Evolutionary conservation across 2,888 invertebrate genomes (phyloP).

Genomic region (Protula sp.): DNA sequence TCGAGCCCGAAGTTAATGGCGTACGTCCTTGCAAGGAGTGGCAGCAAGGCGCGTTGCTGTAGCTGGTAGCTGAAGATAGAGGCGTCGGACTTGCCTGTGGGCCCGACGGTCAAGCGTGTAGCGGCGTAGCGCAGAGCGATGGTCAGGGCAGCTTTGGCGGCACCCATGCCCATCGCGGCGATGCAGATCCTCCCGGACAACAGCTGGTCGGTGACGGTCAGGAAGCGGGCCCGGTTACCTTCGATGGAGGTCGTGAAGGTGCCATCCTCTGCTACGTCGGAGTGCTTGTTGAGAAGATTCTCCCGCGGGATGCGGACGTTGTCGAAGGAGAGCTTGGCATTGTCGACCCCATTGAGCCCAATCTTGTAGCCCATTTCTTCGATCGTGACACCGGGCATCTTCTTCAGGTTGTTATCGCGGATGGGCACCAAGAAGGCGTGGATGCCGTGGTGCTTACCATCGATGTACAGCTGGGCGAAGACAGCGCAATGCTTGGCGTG

Average conservation of each 20-base stretch:
- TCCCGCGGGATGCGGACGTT: slow-evolving; percentile 29
- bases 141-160: slow-evolving; percentile 20
- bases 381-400: slow-evolving; percentile 26
- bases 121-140: slow-evolving; percentile 29
- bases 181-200: slow-evolving; percentile 32
- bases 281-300: slow-evolving; percentile 26
- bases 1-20: slow-evolving; percentile 32
- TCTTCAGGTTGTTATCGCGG: slow-evolving; percentile 25
- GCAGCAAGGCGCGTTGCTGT: slow-evolving; percentile 29
- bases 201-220: slow-evolving; percentile 33
- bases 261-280: slow-evolving; percentile 26
- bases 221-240: slow-evolving; percentile 25
- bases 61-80: slow-evolving; percentile 30
- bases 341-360: slow-evolving; percentile 35
- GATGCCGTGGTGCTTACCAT: slow-evolving; percentile 23
- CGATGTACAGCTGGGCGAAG: slow-evolving; percentile 25
- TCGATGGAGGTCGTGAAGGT: slow-evolving; percentile 25
- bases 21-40: slow-evolving; percentile 28
- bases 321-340: slow-evolving; percentile 28
- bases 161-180: slow-evolving; percentile 26
- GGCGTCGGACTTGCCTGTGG: slow-evolving; percentile 26
- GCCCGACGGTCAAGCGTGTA: slow-evolving; percentile 31
- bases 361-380: slow-evolving; percentile 34
- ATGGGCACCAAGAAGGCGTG: slow-evolving; percentile 29
- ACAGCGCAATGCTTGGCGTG: slow-evolving; percentile 34